phyloP scores from a whole-genome alignment of 1,140 invertebrate species.

The Lysiphlebus fabarum region DNA sequence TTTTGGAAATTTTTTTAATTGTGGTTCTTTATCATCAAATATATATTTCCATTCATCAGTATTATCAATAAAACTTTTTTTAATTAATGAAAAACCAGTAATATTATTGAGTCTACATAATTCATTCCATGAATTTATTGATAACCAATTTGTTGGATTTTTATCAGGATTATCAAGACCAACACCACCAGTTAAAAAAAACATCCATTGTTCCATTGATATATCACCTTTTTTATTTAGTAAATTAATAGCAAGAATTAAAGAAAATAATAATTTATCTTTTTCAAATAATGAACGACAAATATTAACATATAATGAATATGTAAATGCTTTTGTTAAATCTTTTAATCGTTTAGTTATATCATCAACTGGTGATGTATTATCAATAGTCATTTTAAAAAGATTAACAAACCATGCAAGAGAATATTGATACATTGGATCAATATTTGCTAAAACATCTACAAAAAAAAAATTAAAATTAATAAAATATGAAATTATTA shows the following conservation, averaged over 20 bases:
- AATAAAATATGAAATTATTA: constrained; percentile 28
- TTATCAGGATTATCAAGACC: constrained; percentile 73
- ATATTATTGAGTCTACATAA: constrained; percentile 68
- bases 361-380: constrained; percentile 83
- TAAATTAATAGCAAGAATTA: constrained; percentile 81
- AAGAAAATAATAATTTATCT: constrained; percentile 88
- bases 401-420: constrained; percentile 91
- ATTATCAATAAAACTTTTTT: constrained; percentile 60
- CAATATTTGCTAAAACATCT: constrained; percentile 86
- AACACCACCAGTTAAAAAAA: constrained; percentile 83
- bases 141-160: constrained; percentile 74
- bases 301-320: constrained; percentile 87
- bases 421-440: constrained; percentile 98
- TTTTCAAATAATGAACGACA: constrained; percentile 95
- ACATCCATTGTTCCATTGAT: constrained; percentile 78
- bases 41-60: constrained; percentile 69
- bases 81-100: constrained; percentile 54
- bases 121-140: constrained; percentile 80
- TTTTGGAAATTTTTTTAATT: constrained; percentile 65
- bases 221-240: constrained; percentile 73
- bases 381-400: constrained; percentile 84
- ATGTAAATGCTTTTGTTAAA: constrained; percentile 81
- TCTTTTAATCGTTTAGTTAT: constrained; percentile 70
- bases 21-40: constrained; percentile 71
- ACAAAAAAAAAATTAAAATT: constrained; percentile 50